Evolutionary conservation across 2,797 vertebrate genomes (phyloP).

Genomic region (Acropternis orthonyx): DNA sequence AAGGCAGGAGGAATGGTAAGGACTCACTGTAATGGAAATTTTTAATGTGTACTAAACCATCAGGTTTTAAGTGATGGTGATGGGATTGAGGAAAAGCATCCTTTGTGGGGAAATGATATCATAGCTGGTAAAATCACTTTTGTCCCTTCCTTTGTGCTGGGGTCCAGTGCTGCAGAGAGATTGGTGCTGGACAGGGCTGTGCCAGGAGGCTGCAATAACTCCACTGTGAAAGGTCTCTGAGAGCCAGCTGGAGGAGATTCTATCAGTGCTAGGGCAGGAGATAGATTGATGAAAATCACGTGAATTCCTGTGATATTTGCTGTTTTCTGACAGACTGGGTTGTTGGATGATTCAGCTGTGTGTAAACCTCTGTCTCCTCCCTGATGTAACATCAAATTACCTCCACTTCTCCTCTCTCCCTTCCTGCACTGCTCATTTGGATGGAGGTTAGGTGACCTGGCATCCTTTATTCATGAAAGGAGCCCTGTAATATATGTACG

Average conservation of each 20-base stretch:
- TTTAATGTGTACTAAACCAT: background rate
- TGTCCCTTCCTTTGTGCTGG: background rate
- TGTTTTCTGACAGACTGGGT: background rate
- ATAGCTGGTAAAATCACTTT: background rate
- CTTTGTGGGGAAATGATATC: background rate
- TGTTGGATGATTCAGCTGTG: background rate
- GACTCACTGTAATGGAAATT: background rate
- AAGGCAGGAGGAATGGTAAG: background rate
- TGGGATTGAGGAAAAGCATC: background rate
- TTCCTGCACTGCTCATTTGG: background rate
- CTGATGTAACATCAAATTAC: background rate
- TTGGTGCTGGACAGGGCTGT: accelerated
- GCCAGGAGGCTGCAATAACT: accelerated
- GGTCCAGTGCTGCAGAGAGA: accelerated
- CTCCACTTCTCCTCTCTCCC: background rate
- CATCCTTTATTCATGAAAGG: constrained; percentile 35
- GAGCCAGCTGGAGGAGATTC: background rate
- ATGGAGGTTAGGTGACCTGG: constrained; percentile 7
- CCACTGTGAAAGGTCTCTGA: background rate
- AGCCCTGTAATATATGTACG: background rate
- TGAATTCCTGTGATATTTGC: background rate
- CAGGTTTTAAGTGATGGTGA: background rate
- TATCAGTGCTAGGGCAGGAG: background rate
- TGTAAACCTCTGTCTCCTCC: background rate
- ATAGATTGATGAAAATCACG: accelerated